phyloP scores from a whole-genome alignment of 2,113 vertebrate genomes.

The Labrus mixtus region DNA sequence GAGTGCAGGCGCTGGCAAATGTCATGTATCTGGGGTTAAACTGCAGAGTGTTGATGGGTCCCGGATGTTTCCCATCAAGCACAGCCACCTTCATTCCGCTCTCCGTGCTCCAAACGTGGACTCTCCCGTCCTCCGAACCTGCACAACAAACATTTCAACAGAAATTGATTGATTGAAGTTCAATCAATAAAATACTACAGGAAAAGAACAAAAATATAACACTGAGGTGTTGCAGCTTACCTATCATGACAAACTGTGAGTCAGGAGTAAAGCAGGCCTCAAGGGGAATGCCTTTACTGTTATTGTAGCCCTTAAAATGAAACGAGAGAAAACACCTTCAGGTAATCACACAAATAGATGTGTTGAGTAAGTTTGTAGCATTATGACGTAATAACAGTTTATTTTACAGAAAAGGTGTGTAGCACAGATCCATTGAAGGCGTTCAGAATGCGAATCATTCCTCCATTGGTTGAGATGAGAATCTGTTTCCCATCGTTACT shows the following conservation, averaged over 20 bases:
- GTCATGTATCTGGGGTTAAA: conserved; percentile 99
- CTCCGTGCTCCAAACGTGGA: conserved; percentile 98
- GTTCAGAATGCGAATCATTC: conserved; percentile 92
- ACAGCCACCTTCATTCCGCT: conserved; percentile 98
- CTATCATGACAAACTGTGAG: conserved; percentile 98
- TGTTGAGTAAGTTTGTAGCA: background rate
- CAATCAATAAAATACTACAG: no score
- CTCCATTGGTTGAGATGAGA: conserved; percentile 95
- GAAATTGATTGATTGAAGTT: no score
- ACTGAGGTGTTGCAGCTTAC: conserved; percentile 79
- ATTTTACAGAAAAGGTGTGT: conserved; percentile 94
- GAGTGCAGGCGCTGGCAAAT: conserved; percentile 96
- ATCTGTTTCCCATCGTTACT: conserved; percentile 98
- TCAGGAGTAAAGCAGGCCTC: conserved; percentile 99
- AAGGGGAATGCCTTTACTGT: conserved; percentile 93
- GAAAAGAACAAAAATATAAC: background rate
- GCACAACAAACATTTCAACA: background rate
- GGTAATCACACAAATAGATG: background rate
- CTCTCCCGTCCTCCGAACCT: conserved; percentile 98
- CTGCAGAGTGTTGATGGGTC: conserved; percentile 95
- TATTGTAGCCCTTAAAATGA: conserved; percentile 92
- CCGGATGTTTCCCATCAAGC: conserved; percentile 95
- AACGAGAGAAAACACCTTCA: conserved; percentile 5
- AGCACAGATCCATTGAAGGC: conserved; percentile 94
- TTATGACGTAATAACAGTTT: background rate